Evolutionary conservation across 2,797 vertebrate species (phyloP), one percentile per base, ranked within the genome.

Genomic region (Antennarius maculatus): DNA sequence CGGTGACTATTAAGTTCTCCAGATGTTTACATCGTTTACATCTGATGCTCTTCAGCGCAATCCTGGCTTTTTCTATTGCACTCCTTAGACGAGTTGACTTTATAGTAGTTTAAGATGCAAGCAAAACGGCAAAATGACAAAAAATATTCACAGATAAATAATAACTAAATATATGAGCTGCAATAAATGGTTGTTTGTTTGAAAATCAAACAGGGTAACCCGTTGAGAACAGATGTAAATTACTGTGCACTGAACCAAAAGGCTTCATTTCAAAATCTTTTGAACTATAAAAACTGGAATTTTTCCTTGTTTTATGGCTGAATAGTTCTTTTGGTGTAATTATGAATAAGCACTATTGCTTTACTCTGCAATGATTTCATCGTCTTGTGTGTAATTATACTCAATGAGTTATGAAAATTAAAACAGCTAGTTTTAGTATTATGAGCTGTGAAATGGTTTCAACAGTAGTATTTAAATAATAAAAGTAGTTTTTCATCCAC

Each of bases 161-260:
- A 65, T 9, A 61, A 74, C 41, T 34, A 34, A n/a, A 59, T 63
- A 69, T 79, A 28, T 53, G 34, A 65, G 51, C 43, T 48, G 39
- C 8, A 16, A 48, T 69, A 54, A 66, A 66, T 10, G 18, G 60
- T 45, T 23, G 39, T 72, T 81, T 74, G 47, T 18, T 18, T 67
- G 12, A 71, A 69, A 67, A 62, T 64, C 45, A 77, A 73, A 61
- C 42, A 50, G 7, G 16, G 9, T 37, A 59, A 29, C 37, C 51
- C 45, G 69, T 66, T 31, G 34, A 63, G 57, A 66, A n/a, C 54
- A 52, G 43, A 62, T 70, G 66, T 65, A 60, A 79, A 65, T 64
- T 17, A 27, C 39, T 23, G 66, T 34, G 54, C 58, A 69, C 23
- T 66, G 27, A 61, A 61, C 61, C 13, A 64, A 50, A 63, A 55